Conservation (phyloP, 1,140 invertebrate genomes). For the Penaeus chinensis region DNA sequence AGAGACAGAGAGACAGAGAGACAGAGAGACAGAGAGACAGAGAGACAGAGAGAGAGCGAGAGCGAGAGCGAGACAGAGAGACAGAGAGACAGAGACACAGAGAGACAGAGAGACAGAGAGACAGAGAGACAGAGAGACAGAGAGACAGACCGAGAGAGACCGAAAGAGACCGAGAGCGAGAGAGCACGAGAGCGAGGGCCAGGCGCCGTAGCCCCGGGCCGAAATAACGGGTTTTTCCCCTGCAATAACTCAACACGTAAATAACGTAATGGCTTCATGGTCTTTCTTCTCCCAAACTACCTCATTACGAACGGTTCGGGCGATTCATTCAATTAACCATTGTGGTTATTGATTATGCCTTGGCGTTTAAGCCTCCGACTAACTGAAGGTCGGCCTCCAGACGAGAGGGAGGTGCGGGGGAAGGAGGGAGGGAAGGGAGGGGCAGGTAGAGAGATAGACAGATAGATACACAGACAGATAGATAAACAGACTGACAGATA, state of each 20-base stretch:
- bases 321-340: too few relatives aligned
- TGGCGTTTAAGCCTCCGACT: too few relatives aligned
- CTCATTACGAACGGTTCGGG: not conserved
- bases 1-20: not conserved
- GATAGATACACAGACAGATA: too few relatives aligned
- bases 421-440: not conserved
- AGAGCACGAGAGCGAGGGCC: not conserved
- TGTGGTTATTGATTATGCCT: too few relatives aligned
- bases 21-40: too few relatives aligned
- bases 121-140: not conserved
- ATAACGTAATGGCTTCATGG: constrained; percentile 21
- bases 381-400: not conserved
- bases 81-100: too few relatives aligned
- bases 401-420: not conserved
- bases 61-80: too few relatives aligned
- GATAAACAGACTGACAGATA: too few relatives aligned
- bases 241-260: constrained; percentile 22
- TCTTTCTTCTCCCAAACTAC: constrained; percentile 4
- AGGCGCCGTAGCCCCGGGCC: not conserved
- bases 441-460: not conserved
- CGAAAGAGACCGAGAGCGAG: not conserved
- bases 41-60: too few relatives aligned
- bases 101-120: not conserved
- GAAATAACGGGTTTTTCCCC: constrained; percentile 7
- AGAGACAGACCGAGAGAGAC: not conserved